phyloP scores from a whole-genome alignment of 2,113 vertebrate genomes.

The Struthio camelus region DNA sequence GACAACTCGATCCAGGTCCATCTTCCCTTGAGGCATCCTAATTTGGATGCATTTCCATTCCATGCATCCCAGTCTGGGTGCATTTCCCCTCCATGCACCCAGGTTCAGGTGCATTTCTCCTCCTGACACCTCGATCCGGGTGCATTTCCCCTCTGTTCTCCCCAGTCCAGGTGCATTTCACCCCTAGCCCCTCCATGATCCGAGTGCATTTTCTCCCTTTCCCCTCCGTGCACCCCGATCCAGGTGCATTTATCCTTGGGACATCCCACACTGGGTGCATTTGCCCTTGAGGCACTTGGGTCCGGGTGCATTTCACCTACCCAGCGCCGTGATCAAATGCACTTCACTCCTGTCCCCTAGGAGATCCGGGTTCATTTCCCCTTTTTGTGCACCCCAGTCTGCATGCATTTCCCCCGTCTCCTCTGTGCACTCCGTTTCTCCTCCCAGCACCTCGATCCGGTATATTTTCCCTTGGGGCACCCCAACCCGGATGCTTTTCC shows the following conservation, averaged over 20 bases:
- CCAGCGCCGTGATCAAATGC: too few relatives aligned
- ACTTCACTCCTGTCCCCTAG: too few relatives aligned
- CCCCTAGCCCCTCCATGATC: accelerated
- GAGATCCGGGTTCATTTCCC: too few relatives aligned
- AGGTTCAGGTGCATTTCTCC: accelerated
- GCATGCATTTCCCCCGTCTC: too few relatives aligned
- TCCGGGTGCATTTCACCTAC: too few relatives aligned
- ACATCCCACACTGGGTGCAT: too few relatives aligned
- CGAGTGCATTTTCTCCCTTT: background rate
- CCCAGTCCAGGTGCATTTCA: accelerated
- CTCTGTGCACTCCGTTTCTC: too few relatives aligned
- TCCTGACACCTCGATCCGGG: accelerated
- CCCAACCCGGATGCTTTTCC: too few relatives aligned
- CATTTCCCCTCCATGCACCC: accelerated
- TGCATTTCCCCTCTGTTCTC: background rate
- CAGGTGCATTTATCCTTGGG: background rate
- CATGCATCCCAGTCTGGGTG: accelerated
- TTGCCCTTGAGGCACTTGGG: too few relatives aligned
- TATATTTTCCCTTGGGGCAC: too few relatives aligned
- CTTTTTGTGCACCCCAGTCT: too few relatives aligned
- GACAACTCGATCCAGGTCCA: background rate
- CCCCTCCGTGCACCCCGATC: background rate
- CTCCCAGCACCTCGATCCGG: too few relatives aligned
- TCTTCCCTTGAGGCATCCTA: background rate
- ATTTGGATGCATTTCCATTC: background rate